Evolutionary conservation across 1,140 invertebrate genomes (phyloP), one percentile per base, ranked within the genome.

Genomic region (Plutomurus gul): DNA sequence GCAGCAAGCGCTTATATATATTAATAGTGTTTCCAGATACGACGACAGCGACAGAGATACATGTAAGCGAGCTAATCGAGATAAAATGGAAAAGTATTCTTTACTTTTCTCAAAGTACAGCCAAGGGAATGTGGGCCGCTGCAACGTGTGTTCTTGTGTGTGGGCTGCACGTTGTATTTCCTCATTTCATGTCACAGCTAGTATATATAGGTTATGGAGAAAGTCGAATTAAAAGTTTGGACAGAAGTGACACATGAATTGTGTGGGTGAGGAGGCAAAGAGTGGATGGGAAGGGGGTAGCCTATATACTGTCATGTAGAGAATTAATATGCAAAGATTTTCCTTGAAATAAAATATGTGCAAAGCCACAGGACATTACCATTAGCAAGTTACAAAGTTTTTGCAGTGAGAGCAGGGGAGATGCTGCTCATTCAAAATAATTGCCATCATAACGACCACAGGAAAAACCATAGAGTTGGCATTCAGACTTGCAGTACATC

Each of bases 341-440:
- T 25, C 2, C n/a, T n/a, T 22, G 20, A 56, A 65, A 33, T 65
- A 65, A 65, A 65, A 65, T 65, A 65, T 65, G 56, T n/a, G 27
- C 25, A 65, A 65, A 65, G 56, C 56, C 56, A 65, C 56, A 65
- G 56, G 27, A 65, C 56, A 65, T 65, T 65, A 65, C 56, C 56
- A 65, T 65, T 65, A 65, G 27, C 10, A 36, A 65, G 27, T 65
- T 33, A 65, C 56, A 65, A 65, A 65, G 22, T 65, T 65, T 65
- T 65, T 65, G 11, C 56, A 65, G 56, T 65, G 27, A 65, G 10
- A 43, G 39, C n/a, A n/a, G n/a, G n/a, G n/a, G n/a, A n/a, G n/a
- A n/a, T 13, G 39, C 39, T 43, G n/a, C 56, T 65, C 56, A 25
- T 33, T 27, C 11, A 3, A 65, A 65, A 65, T 65, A 36, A 65